Evolutionary conservation across 2,797 vertebrate genomes (phyloP).

Genomic region (Xiphophorus birchmanni): DNA sequence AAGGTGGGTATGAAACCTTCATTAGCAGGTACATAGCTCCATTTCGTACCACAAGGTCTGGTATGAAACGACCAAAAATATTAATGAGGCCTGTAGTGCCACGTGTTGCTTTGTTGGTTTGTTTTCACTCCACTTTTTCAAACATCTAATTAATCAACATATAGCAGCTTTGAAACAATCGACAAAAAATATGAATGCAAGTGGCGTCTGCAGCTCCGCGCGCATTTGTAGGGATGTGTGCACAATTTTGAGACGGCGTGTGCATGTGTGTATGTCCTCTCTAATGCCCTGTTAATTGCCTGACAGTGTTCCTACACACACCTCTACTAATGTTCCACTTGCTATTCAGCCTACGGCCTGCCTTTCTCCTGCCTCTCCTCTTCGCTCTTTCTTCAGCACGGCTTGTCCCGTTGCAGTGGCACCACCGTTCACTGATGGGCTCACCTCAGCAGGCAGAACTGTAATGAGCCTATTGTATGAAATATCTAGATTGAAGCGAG

Average conservation of each 20-base stretch:
- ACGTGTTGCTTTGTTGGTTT: background rate
- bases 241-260: conserved; percentile 8
- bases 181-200: background rate
- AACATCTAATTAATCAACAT: background rate
- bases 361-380: conserved; percentile 69
- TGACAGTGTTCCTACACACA: conserved; percentile 94
- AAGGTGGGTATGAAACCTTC: background rate
- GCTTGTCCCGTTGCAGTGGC: conserved; percentile 82
- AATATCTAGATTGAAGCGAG: conserved; percentile 19
- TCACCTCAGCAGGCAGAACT: conserved; percentile 66
- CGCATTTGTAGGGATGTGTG: background rate
- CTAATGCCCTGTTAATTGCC: conserved; percentile 92
- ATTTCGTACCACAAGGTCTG: background rate
- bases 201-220: background rate
- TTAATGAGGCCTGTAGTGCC: background rate
- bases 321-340: conserved; percentile 96
- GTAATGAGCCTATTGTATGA: conserved; percentile 76
- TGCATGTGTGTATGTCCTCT: conserved; percentile 62
- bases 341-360: conserved; percentile 93
- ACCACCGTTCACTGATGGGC: conserved; percentile 86
- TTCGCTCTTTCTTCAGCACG: conserved; percentile 45
- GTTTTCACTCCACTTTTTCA: background rate
- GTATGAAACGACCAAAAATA: background rate
- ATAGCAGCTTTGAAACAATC: background rate
- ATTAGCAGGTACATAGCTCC: background rate